phyloP scores from a whole-genome alignment of 2,113 vertebrate genomes.

The Epinephelus fuscoguttatus region DNA sequence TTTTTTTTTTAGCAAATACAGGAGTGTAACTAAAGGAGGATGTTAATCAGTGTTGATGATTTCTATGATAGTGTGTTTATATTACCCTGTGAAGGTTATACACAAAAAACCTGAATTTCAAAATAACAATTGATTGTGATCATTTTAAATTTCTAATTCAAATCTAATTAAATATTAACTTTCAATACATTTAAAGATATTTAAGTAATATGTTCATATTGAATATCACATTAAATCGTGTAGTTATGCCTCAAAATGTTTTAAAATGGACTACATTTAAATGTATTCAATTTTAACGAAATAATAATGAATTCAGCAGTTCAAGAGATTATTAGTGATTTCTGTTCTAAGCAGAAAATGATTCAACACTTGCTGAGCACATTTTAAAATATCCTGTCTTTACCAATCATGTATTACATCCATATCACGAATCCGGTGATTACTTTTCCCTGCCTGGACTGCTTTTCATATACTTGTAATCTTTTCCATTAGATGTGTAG shows the following conservation, averaged over 20 bases:
- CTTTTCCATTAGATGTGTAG: conserved; percentile 49
- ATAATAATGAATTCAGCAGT: conserved; percentile 15
- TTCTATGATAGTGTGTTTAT: not conserved
- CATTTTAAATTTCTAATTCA: not conserved
- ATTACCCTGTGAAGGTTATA: conserved; percentile 9
- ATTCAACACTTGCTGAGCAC: conserved; percentile 19
- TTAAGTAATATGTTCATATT: not conserved
- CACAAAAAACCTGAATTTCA: not conserved
- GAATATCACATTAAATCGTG: not conserved
- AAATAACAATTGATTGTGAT: not conserved
- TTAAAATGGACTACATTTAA: not conserved
- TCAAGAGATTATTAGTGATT: conserved; percentile 22
- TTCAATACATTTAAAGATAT: not conserved
- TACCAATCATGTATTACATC: conserved; percentile 34
- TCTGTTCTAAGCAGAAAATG: conserved; percentile 22
- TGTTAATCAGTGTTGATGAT: conserved; percentile 11
- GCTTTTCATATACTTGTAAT: conserved; percentile 48
- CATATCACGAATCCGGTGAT: conserved; percentile 33
- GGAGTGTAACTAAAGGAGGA: not conserved
- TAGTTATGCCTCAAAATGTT: not conserved
- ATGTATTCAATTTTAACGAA: conserved; percentile 8
- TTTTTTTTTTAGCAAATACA: conserved; percentile 4
- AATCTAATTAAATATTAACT: no score
- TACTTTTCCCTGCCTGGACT: conserved; percentile 20
- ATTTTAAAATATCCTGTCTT: conserved; percentile 10